Evolutionary conservation across 53 echinoderm and acorn worm genomes (phyloP), one percentile per base, ranked within the genome.

Genomic region (Zoroaster sp.): DNA sequence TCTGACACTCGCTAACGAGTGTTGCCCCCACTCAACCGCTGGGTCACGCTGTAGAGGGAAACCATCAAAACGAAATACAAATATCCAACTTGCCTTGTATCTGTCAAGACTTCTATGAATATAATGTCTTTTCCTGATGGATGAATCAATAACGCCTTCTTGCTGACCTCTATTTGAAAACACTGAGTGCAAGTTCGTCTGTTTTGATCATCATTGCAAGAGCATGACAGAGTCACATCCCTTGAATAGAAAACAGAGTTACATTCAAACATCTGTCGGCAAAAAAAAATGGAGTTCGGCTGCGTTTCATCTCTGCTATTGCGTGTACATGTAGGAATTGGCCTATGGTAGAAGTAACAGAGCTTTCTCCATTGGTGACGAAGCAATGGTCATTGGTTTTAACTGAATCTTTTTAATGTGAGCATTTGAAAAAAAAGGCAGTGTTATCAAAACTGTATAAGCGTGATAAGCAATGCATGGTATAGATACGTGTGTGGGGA

Each of bases 111-210:
- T 1, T 82, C 82, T 79, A 63, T 78, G 52, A 55, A 37, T 20
- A 20, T 65, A 43, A 82, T 82, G 82, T 82, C 82, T 82, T 82
- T 82, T 21, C 82, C 82, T 45, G 68, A 82, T 67, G 82, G 74
- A 74, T 44, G 74, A 31, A 68, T 41, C 66, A 41, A 32, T 40
- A 59, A 59, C 63, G 63, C 63, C 63, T 28, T 28, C 17, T 25
- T 25, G 23, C 28, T 59, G 28, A 59, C 63, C 63, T 59, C 28
- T 59, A 59, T 59, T 28, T 9, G 63, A 5, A 54, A 54, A n/a
- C n/a, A n/a, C n/a, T n/a, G n/a, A n/a, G n/a, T n/a, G 63, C 10
- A 0, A 10, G 21, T 59, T 59, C 17, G 1, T 23, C 23, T 54
- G 2, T 54, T 28, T 59, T 28, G 23, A n/a, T 21, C 28, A 28